Base-by-base conservation (phyloP, 2,888 invertebrate species). In the Trichogramma dendrolimi region DNA sequence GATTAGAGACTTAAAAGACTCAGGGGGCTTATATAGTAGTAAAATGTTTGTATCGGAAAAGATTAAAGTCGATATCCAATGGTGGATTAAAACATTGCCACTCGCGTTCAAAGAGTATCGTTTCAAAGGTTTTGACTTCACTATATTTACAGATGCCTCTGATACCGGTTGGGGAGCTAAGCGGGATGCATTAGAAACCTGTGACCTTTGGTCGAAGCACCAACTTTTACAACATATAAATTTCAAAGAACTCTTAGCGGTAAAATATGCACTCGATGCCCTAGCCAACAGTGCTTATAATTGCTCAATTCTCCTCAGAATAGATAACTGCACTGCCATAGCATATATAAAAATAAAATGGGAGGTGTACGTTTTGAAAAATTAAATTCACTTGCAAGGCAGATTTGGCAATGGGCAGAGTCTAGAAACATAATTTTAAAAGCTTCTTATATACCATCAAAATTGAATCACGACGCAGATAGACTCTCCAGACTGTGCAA, bases 291-390 rank as follows among this genome's bases (percentile, higher is more conserved):
- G 55, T n/a, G 5, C 50, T 11, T 5, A 5, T 38, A 52, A 62
- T 49, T 51, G 44, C 11, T 11, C 61, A 14, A 48, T 66, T n/a
- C 49, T 67, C 3, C 39, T 66, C 2, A 60, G 64, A 40, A 41
- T 64, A 0, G 66, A 67, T 27, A 66, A 67, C 38, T 59, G 61
- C 4, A 66, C 67, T 7, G 65, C 62, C 5, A 61, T 60, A 50
- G 51, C 61, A 2, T 65, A 62, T 51, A 46, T 64, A 1, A 67
- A 67, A 67, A n/a, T 57, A 65, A 53, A n/a, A 66, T 66, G 62
- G 63, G 64, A 6, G 62, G 61, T 2, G 56, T 64, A 2, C 48
- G 58, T 39, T 49, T 49, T 6, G 14, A 48, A 6, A 52, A 43
- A 4, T 60, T 51, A 8, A 56, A 56, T 48, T 0, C 1, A 2